These are phyloP conservation scores for Nylanderia fulva DNA, from an alignment of 1,140 invertebrate genomes.

Conservation along the genomic window DNA sequence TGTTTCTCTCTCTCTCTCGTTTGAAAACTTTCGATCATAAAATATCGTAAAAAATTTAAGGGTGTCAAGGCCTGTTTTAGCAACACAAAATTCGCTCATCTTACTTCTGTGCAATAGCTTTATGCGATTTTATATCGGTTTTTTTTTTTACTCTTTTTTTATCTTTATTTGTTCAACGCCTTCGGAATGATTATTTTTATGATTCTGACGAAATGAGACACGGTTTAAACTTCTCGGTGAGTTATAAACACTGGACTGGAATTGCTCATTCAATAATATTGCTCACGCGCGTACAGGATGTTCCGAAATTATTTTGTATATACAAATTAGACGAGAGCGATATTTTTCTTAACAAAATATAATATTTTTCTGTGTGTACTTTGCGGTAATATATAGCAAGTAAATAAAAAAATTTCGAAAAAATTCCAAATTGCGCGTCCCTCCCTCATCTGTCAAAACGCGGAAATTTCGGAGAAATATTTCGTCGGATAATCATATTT, in stretches of 20 bases:
- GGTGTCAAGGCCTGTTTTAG: not conserved
- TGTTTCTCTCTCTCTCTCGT: not conserved
- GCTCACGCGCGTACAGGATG: not conserved
- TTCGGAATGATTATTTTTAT: not conserved
- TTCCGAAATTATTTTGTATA: not conserved
- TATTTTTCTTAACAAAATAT: too few species aligned
- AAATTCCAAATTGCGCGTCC: too few species aligned
- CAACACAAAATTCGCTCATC: not conserved
- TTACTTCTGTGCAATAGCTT: not conserved
- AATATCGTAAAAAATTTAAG: not conserved
- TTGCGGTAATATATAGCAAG: too few species aligned
- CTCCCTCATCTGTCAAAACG: too few species aligned
- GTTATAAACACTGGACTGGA: not conserved
- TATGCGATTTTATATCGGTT: too few species aligned
- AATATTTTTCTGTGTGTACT: too few species aligned
- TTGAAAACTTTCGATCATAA: not conserved
- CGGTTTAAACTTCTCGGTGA: not conserved
- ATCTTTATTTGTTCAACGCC: not conserved
- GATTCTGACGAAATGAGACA: slow-evolving; percentile 7
- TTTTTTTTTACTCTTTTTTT: not conserved
- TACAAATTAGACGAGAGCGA: too few species aligned
- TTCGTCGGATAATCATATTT: not conserved
- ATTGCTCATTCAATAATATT: slow-evolving; percentile 7
- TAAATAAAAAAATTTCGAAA: too few species aligned
- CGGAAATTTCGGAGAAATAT: too few species aligned